A percentile compares a stretch with the other conserved stretches of the same genome.
Conservation (phyloP, 2,888 invertebrate genomes). For the Drosophila percnosoma region DNA sequence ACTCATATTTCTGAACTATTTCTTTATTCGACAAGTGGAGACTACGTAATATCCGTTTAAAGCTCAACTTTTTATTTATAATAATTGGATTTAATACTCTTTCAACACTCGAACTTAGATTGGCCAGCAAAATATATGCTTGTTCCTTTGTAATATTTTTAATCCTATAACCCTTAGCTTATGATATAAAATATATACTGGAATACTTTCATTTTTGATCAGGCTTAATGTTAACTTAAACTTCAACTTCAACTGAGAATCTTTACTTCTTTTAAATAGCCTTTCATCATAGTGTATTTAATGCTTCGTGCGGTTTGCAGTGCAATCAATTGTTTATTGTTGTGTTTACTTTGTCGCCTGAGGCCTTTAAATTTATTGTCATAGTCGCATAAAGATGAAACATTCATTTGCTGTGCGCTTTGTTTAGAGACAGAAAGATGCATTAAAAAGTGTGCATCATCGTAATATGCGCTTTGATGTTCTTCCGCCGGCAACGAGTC, state of each 20-base stretch:
- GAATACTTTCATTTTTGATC: background rate
- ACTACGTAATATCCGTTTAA: too few species aligned
- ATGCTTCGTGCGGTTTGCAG: slow-evolving; percentile 10
- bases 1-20: background rate
- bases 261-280: background rate
- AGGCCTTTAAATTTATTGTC: slow-evolving; percentile 70
- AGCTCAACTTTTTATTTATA: too few species aligned
- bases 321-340: slow-evolving; percentile 54
- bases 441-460: slow-evolving; percentile 33
- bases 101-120: too few species aligned
- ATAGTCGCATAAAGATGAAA: slow-evolving; percentile 61
- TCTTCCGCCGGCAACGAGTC: slow-evolving; percentile 43
- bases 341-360: slow-evolving; percentile 80
- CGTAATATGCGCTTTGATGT: slow-evolving; percentile 68
- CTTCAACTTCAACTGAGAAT: too few species aligned
- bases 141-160: background rate
- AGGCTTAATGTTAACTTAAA: too few species aligned
- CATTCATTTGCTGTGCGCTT: slow-evolving; percentile 43
- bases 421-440: slow-evolving; percentile 44
- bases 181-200: background rate
- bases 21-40: too few species aligned
- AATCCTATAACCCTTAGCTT: background rate
- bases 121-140: background rate
- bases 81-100: too few species aligned
- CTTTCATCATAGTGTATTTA: slow-evolving; percentile 19